phyloP scores from a whole-genome alignment of 1,140 invertebrate genomes.

The Aphis gossypii region DNA sequence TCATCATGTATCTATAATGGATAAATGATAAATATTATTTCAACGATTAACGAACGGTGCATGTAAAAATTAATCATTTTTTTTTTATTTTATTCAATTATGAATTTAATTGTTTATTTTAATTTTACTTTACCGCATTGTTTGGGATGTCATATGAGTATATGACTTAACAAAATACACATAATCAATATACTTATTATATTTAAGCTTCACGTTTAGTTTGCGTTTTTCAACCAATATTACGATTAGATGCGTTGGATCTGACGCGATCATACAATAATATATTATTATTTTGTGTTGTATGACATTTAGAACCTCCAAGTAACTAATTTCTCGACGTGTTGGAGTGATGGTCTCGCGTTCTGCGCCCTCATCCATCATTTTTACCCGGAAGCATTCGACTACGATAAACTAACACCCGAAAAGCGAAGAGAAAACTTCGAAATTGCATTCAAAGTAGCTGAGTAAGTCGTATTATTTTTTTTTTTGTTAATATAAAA shows the following conservation, averaged over 20 bases:
- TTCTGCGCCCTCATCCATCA: conserved; percentile 97
- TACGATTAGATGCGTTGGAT: background rate
- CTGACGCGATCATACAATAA: background rate
- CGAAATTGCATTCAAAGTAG: conserved; percentile 93
- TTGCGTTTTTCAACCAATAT: background rate
- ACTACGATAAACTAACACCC: conserved; percentile 85
- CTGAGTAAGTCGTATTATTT: conserved; percentile 81
- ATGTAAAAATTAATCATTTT: background rate
- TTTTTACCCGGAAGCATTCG: conserved; percentile 94
- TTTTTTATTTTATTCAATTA: background rate
- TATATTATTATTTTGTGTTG: background rate
- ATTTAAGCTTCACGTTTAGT: background rate
- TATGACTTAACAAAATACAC: background rate
- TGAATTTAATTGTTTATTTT: background rate
- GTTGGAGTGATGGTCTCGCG: conserved; percentile 94
- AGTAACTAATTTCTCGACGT: conserved; percentile 95
- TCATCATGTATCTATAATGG: background rate
- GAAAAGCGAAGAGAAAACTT: conserved; percentile 93
- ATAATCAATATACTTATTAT: background rate
- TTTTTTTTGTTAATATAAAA: background rate
- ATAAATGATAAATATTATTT: background rate
- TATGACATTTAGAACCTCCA: conserved; percentile 79
- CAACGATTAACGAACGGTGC: background rate
- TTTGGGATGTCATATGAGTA: background rate
- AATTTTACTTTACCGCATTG: background rate